Evolutionary conservation across 2,888 invertebrate genomes (phyloP), one percentile per base, ranked within the genome.

Genomic region (Pristionchus arcanus): DNA sequence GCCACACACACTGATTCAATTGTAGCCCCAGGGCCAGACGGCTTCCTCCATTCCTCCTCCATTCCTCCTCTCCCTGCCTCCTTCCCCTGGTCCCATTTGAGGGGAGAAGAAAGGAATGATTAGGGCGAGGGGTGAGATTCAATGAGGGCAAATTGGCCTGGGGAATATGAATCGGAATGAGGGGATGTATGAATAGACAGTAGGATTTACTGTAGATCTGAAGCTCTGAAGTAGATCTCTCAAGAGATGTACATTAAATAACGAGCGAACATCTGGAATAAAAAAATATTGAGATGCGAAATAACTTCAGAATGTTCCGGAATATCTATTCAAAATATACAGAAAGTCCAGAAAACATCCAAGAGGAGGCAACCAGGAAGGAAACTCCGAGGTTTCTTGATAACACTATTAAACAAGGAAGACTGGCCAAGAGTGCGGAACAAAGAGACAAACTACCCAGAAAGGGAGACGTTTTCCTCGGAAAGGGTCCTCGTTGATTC

Each of bases 21-120:
- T 77, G 77, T 77, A 77, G 77, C 77, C 77, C 77, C 77, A 37
- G 42, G 77, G 49, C 77, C 42, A 55, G 55, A 55, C 55, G 16
- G 55, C 55, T 55, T 55, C 55, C 55, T 19, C 13, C 77, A 0
- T 11, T 21, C n/a, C 66, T n/a, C 37, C 21, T 19, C 13, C 77
- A 0, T 11, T 21, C n/a, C 66, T n/a, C 37, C 21, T n/a, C n/a
- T n/a, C n/a, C 9, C 42, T 37, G 74, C 74, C 19, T 74, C 74
- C 74, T 16, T 49, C 19, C n/a, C n/a, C n/a, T n/a, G n/a, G n/a
- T n/a, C n/a, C n/a, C 42, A 34, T 71, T 31, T 21, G 71, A 71
- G 34, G 71, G n/a, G 77, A 77, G 77, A 77, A 77, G 77, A 77
- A 77, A 77, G 77, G 77, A 77, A 42, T 77, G 77, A 77, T 77